Percentiles rank a stretch among this genome's conserved stretches.
Evolutionary conservation across 2,888 invertebrate species (phyloP).

Genomic region (Cyclophora albipunctata): DNA sequence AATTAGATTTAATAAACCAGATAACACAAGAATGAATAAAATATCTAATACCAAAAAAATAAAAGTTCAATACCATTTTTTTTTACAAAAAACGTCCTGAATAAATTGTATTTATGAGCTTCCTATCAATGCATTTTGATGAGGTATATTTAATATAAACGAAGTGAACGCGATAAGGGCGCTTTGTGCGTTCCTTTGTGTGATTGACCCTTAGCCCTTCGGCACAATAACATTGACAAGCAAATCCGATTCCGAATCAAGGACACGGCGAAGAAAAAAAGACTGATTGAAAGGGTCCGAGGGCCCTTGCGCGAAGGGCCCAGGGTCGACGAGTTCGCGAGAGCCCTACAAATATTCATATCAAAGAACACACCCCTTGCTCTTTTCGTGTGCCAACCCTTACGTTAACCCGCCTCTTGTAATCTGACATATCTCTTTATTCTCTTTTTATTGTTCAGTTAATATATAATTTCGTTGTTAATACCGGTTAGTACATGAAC

Average conservation of each 20-base stretch:
- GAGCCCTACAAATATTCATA: slow-evolving; percentile 48
- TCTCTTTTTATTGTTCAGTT: slow-evolving; percentile 10
- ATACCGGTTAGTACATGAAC: no score
- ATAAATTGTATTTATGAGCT: no score
- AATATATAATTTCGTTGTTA: slow-evolving; percentile 4
- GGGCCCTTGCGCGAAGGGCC: slow-evolving; percentile 58
- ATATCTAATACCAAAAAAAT: no score
- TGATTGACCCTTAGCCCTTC: slow-evolving; percentile 51
- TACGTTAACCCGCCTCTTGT: slow-evolving; percentile 44
- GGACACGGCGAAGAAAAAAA: slow-evolving; percentile 61
- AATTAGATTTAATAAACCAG: not conserved
- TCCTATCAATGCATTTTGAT: slow-evolving; percentile 47
- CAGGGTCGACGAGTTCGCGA: slow-evolving; percentile 34
- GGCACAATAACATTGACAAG: slow-evolving; percentile 56
- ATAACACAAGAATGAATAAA: not conserved
- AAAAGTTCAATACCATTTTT: no score
- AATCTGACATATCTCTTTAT: slow-evolving; percentile 7
- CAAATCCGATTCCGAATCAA: slow-evolving; percentile 65
- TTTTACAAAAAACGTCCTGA: slow-evolving; percentile 5
- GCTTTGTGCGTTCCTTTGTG: slow-evolving; percentile 34
- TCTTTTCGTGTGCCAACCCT: slow-evolving; percentile 62
- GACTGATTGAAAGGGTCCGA: slow-evolving; percentile 53
- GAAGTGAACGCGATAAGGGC: slow-evolving; percentile 48
- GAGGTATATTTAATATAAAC: slow-evolving; percentile 48
- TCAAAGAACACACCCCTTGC: slow-evolving; percentile 58